phyloP scores from a whole-genome alignment of 2,113 vertebrate genomes.

The Eurypyga helias region DNA sequence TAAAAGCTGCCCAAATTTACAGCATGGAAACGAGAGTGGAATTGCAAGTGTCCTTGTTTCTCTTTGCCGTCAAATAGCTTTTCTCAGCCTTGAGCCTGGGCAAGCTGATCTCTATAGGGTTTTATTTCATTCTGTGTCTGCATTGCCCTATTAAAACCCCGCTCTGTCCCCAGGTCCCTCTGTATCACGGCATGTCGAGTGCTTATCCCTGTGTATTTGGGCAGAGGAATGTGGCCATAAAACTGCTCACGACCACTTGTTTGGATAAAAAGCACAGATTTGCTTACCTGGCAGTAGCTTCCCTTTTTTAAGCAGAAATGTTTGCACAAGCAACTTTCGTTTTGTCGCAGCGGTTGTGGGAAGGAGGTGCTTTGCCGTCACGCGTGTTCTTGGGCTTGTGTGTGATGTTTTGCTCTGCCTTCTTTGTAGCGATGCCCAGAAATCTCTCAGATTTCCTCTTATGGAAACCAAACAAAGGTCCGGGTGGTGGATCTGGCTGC shows the following conservation, averaged over 20 bases:
- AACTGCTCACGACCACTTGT: slow-evolving; percentile 41
- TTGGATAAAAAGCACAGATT: slow-evolving; percentile 32
- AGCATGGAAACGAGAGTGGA: slow-evolving; percentile 48
- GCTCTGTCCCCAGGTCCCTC: neutral
- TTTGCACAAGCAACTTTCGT: slow-evolving; percentile 32
- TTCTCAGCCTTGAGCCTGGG: slow-evolving; percentile 9
- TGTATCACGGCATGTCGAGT: slow-evolving; percentile 7
- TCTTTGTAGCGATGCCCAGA: neutral
- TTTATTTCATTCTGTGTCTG: slow-evolving; percentile 62
- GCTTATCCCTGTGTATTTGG: slow-evolving; percentile 31
- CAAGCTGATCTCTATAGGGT: slow-evolving; percentile 41
- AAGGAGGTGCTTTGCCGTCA: neutral
- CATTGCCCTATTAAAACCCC: slow-evolving; percentile 45
- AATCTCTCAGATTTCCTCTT: neutral
- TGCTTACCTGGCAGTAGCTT: slow-evolving; percentile 43
- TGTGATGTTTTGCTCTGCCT: neutral
- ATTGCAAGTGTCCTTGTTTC: slow-evolving; percentile 30
- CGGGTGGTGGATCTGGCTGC: neutral
- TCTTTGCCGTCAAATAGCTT: slow-evolving; percentile 17
- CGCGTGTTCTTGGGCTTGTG: neutral
- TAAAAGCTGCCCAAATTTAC: slow-evolving; percentile 35
- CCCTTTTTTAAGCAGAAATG: neutral
- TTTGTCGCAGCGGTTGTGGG: neutral
- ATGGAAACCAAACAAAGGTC: neutral
- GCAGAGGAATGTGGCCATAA: slow-evolving; percentile 42